phyloP scores from a whole-genome alignment of 1,140 invertebrate species.

The Diorhabda carinulata region DNA sequence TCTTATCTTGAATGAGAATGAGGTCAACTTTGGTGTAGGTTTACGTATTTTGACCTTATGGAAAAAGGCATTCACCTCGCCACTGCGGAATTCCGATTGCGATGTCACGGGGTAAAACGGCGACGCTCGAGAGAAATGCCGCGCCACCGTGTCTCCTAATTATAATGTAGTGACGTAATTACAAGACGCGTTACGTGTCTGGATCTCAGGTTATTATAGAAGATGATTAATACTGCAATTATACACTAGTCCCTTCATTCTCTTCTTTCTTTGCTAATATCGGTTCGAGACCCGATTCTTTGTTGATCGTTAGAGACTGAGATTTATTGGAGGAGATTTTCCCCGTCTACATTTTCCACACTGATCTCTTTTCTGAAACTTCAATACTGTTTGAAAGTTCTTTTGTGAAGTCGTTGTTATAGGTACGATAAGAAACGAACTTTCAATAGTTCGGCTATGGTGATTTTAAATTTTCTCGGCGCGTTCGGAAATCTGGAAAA shows the following conservation, averaged over 20 bases:
- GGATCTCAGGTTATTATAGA: slow-evolving; percentile 15
- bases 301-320: slow-evolving; percentile 13
- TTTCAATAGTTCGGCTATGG: slow-evolving; percentile 7
- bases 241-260: slow-evolving; percentile 3
- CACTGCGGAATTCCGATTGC: not conserved
- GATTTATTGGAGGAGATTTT: slow-evolving; percentile 16
- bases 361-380: slow-evolving; percentile 6
- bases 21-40: no score
- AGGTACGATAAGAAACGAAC: slow-evolving; percentile 11
- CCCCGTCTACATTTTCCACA: slow-evolving; percentile 12
- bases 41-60: no score
- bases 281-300: slow-evolving; percentile 9
- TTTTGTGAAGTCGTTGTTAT: slow-evolving; percentile 5
- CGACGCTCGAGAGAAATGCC: slow-evolving; percentile 1
- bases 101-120: slow-evolving; percentile 5
- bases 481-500: not conserved
- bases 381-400: slow-evolving; percentile 15
- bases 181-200: slow-evolving; percentile 15
- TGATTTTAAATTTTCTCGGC: slow-evolving; percentile 5
- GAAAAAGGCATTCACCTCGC: slow-evolving; percentile 1
- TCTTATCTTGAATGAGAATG: no score
- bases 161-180: slow-evolving; percentile 20
- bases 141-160: slow-evolving; percentile 12
- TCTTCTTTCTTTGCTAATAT: slow-evolving; percentile 10
- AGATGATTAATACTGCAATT: slow-evolving; percentile 19